Conservation (phyloP, 2,113 vertebrate genomes). For the Engraulis encrasicolus region DNA sequence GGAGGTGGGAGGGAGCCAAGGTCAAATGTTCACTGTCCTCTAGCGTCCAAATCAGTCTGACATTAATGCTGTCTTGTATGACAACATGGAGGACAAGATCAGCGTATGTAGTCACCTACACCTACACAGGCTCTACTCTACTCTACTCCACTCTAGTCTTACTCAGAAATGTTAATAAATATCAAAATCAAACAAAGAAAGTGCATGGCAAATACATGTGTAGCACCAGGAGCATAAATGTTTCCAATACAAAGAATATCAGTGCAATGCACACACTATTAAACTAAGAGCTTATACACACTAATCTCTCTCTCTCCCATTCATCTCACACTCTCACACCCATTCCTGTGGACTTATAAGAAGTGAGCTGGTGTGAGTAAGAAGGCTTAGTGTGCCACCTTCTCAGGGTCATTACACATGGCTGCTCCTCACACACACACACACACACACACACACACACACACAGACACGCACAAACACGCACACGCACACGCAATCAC, state of each 20-base stretch:
- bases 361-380: neutral
- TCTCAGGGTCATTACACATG: slow-evolving; percentile 5
- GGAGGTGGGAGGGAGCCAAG: slow-evolving; percentile 54
- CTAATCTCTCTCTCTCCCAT: too few species aligned
- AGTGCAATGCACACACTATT: too few species aligned
- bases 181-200: too few species aligned
- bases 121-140: too few species aligned
- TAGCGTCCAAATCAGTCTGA: slow-evolving; percentile 15
- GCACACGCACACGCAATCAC: too few species aligned
- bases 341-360: slow-evolving; percentile 18
- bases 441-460: neutral
- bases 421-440: neutral
- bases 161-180: too few species aligned
- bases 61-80: slow-evolving; percentile 45
- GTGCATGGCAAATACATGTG: too few species aligned
- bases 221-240: too few species aligned
- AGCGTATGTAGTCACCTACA: slow-evolving; percentile 24
- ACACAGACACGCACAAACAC: too few species aligned
- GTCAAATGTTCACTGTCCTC: neutral
- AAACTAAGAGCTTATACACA: too few species aligned
- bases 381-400: neutral
- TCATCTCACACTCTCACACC: slow-evolving; percentile 33
- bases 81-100: slow-evolving; percentile 28
- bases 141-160: too few species aligned
- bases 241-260: too few species aligned